A percentile compares a stretch with the other conserved stretches of the same genome.
Evolutionary conservation across 2,888 invertebrate species (phyloP).

Genomic region (Lamellibrachia satsuma): DNA sequence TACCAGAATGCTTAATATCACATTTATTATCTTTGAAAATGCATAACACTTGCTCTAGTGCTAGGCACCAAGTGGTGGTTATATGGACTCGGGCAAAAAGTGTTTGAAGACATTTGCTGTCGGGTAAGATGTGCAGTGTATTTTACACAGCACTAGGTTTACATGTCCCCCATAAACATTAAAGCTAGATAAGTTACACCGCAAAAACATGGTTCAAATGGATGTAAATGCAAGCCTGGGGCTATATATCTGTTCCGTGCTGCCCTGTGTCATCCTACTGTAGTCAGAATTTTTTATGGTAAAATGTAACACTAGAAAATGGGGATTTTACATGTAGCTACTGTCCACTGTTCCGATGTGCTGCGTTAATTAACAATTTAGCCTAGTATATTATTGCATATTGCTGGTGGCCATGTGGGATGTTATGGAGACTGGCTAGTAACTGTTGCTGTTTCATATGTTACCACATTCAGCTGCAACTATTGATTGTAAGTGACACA

Average conservation of each 20-base stretch:
- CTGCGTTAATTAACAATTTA: not conserved
- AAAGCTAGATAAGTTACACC: not conserved
- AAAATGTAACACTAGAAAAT: not conserved
- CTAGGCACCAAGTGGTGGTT: not conserved
- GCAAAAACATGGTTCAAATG: not conserved
- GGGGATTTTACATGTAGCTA: not conserved
- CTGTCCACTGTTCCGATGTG: not conserved
- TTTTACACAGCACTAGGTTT: not conserved
- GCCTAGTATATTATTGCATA: not conserved
- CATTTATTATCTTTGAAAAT: conserved; percentile 4
- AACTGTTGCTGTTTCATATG: not conserved
- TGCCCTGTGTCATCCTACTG: not conserved
- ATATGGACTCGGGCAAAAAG: not conserved
- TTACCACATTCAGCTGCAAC: not conserved
- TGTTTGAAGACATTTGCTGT: not conserved
- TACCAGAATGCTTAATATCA: not conserved
- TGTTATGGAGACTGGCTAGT: not conserved
- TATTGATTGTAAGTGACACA: conserved; percentile 10
- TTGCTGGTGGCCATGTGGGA: not conserved
- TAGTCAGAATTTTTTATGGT: not conserved
- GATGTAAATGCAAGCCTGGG: not conserved
- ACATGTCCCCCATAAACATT: not conserved
- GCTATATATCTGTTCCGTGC: not conserved
- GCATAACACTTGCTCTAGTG: not conserved
- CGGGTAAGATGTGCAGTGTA: conserved; percentile 9